phyloP scores from a whole-genome alignment of 2,888 invertebrate genomes.

The Copidosoma aretas region DNA sequence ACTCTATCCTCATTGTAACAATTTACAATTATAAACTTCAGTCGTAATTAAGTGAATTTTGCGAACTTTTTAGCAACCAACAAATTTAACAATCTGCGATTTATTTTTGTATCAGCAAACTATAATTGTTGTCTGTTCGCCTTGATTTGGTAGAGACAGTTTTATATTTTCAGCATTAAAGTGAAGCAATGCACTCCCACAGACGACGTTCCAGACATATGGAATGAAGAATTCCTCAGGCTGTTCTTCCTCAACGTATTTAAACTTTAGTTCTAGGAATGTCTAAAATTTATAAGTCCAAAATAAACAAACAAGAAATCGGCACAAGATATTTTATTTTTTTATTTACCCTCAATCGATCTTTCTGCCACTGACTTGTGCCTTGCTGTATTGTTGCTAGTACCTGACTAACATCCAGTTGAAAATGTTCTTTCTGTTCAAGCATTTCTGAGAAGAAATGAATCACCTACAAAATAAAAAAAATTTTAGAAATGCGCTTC shows the following conservation, averaged over 20 bases:
- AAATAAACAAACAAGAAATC: not conserved
- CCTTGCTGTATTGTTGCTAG: conserved; percentile 88
- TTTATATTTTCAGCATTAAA: conserved; percentile 61
- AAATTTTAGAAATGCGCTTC: conserved; percentile 1
- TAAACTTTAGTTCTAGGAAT: conserved; percentile 98
- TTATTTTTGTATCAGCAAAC: conserved; percentile 57
- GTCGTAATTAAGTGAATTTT: conserved; percentile 10
- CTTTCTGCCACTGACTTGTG: conserved; percentile 91
- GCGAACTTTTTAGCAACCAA: conserved; percentile 22
- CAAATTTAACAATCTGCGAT: conserved; percentile 25
- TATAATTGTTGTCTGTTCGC: conserved; percentile 58
- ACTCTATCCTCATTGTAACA: conserved; percentile 3
- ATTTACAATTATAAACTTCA: conserved; percentile 22
- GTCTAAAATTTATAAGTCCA: conserved; percentile 71
- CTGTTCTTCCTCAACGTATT: conserved; percentile 98
- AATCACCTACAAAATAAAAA: conserved; percentile 65
- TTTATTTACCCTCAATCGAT: conserved; percentile 80
- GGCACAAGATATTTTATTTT: not conserved
- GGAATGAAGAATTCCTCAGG: conserved; percentile 99
- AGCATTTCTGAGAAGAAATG: conserved; percentile 74
- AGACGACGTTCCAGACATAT: conserved; percentile 95
- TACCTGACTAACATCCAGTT: conserved; percentile 85
- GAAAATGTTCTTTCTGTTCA: conserved; percentile 66
- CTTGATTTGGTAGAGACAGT: conserved; percentile 55
- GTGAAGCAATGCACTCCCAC: conserved; percentile 60